Evolutionary conservation across 2,888 invertebrate genomes (phyloP), one percentile per base, ranked within the genome.

Genomic region (Sinotaia quadrata): DNA sequence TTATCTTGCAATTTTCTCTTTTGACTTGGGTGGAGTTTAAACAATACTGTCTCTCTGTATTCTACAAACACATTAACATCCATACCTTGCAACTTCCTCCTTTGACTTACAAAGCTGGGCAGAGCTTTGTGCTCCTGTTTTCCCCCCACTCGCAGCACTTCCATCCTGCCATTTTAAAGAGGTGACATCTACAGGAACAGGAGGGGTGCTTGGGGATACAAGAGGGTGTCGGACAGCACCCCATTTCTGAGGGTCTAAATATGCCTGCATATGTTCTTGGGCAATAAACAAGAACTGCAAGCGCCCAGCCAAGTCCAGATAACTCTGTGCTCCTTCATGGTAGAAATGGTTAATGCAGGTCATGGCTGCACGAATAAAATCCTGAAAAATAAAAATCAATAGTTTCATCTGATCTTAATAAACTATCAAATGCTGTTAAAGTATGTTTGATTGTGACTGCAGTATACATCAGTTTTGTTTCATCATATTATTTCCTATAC

Each of bases 281-380:
- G 88, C 88, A 27, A 79, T 80, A 60, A 78, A 77, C 34, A 89
- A 81, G 71, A 83, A 78, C 41, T 81, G 75, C n/a, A 84, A 69
- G 8, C 85, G 77, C 2, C 75, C 75, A 57, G 79, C 77, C 29
- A 88, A 78, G 72, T 82, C 84, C 41, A 79, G 72, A 71, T 88
- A 88, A 56, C 79, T 82, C n/a, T 77, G 76, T n/a, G 87, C 87
- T 4, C 84, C 84, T 21, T 78, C 74, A 68, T 82, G 81, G 76
- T 87, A 87, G 80, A 88, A 88, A 67, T 83, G 80, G 27, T 78
- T 83, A 65, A 88, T 85, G 72, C 88, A 88, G 10, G 87, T 89
- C 84, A 88, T 88, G 31, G 88, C 87, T 34, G 89, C 88, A 66
- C 89, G 78, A 15, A 88, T 80, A 76, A 81, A 87, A 80, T 89